Conservation (phyloP, 2,113 vertebrate species). For the Chaetura pelagica region DNA sequence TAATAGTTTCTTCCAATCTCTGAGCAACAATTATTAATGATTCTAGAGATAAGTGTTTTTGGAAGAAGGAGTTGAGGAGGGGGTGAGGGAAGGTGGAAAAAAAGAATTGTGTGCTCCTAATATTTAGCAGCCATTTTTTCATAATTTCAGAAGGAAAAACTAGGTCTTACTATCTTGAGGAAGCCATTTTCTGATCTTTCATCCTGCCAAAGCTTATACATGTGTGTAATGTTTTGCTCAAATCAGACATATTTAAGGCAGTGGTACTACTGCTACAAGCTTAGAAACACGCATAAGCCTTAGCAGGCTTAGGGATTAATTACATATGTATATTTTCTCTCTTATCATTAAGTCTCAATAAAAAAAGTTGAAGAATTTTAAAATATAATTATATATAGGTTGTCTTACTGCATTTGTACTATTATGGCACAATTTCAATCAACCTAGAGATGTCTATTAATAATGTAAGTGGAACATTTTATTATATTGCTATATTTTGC, state of each 20-base stretch:
- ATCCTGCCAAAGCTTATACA: neutral
- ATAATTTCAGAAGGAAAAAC: neutral
- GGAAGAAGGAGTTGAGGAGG: neutral
- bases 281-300: neutral
- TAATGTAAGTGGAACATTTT: neutral
- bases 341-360: neutral
- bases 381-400: neutral
- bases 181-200: neutral
- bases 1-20: neutral
- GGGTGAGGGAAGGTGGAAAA: accelerated
- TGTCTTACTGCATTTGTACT: neutral
- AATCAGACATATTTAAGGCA: neutral
- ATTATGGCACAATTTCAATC: neutral
- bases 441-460: neutral
- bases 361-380: neutral
- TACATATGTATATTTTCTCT: neutral
- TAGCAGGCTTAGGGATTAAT: neutral
- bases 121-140: neutral
- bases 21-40: neutral
- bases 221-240: neutral
- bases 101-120: neutral
- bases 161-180: neutral
- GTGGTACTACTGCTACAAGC: neutral
- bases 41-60: neutral
- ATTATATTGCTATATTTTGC: neutral